Evolutionary conservation across 2,797 vertebrate species (phyloP), one percentile per base, ranked within the genome.

Genomic region (Chelon auratus): DNA sequence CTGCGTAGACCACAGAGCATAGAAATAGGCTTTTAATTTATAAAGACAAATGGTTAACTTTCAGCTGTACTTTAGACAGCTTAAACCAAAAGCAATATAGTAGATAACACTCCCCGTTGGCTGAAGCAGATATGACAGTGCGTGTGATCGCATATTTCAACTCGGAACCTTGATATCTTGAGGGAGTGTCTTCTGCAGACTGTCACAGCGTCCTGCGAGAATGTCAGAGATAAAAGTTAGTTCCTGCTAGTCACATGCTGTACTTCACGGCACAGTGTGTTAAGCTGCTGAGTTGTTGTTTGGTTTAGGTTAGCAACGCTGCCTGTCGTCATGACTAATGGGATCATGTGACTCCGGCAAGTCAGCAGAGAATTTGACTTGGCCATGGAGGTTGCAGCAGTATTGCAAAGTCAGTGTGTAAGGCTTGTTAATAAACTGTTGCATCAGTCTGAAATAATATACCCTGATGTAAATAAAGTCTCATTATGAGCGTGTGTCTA

Each of bases 281-380:
- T 67, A 6, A 13, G 45, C 43, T 1, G 54, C 43, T 1, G 54
- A 77, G 71, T 62, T 71, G 66, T 72, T 87, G 78, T 84, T 87
- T 82, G 56, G 40, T 39, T 80, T 87, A 2, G 43, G 10, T 40
- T 77, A 72, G 87, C 77, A 84, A 89, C 86, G 1, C 9, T 0
- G 18, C 37, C 0, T 40, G 87, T 89, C 6, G 84, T 71, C 85
- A 92, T 84, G 86, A 84, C 85, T 78, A 80, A 81, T 14, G 17
- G 0, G 0, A 70, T 87, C 89, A 90, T 39, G 74, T 92, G 89
- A 88, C 72, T 53, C 15, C n/a, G 3, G 11, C 1, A 42, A 91
- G 71, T 91, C 87, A 89, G 56, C 75, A 72, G 88, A 77, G 87
- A 77, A 8, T 72, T 37, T n/a, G 10, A 37, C 54, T 73, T 77